Evolutionary conservation across 2,797 vertebrate genomes (phyloP).

Genomic region (Poeciliopsis gracilis): DNA sequence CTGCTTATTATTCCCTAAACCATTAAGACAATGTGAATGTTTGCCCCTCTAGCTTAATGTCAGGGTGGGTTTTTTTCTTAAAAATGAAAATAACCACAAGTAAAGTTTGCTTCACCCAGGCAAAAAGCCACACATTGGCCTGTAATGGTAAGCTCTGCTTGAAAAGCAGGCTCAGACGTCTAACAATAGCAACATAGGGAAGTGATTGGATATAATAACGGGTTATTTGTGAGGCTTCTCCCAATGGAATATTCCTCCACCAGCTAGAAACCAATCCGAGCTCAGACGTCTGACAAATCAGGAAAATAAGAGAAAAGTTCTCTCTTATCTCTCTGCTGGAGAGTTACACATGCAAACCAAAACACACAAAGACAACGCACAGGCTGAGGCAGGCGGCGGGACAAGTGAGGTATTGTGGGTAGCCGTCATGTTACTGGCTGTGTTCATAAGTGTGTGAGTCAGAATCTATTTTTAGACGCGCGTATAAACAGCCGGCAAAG

Average conservation of each 20-base stretch:
- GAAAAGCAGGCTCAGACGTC: conserved; percentile 28
- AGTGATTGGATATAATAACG: conserved; percentile 42
- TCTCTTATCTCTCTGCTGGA: conserved; percentile 66
- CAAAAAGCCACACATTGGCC: conserved; percentile 32
- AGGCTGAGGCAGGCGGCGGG: conserved; percentile 49
- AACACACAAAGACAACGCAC: conserved; percentile 41
- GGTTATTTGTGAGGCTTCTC: conserved; percentile 31
- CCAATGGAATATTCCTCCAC: conserved; percentile 43
- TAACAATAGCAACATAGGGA: conserved; percentile 49
- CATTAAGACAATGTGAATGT: not conserved
- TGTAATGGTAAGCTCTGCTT: conserved; percentile 37
- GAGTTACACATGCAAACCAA: conserved; percentile 49
- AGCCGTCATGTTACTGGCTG: conserved; percentile 74
- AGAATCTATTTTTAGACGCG: conserved; percentile 81
- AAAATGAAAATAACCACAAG: conserved; percentile 30
- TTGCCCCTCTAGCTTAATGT: conserved; percentile 4
- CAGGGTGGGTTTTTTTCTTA: conserved; percentile 1
- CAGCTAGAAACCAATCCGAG: conserved; percentile 33
- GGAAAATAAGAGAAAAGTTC: conserved; percentile 31
- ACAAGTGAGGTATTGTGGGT: conserved; percentile 78
- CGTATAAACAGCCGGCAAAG: conserved; percentile 73
- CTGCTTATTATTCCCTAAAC: conserved; percentile 16
- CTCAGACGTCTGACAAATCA: conserved; percentile 31
- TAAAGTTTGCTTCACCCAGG: conserved; percentile 18
- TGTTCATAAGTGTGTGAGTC: conserved; percentile 74